Conservation (phyloP, 2,113 vertebrate species). For the Chloroceryle aenea region DNA sequence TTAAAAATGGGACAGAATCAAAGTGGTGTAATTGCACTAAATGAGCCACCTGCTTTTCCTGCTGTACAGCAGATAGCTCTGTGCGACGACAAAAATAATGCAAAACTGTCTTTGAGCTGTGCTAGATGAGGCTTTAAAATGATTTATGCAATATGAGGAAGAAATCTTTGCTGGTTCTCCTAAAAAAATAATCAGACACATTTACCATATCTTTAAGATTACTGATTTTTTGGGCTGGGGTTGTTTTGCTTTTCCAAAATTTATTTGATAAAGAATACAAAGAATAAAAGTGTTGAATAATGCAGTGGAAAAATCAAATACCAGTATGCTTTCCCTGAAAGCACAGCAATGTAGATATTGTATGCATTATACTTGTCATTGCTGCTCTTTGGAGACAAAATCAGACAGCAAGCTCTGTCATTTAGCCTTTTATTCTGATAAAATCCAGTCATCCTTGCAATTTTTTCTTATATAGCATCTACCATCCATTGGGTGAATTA, state of each 20-base stretch:
- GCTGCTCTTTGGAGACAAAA: not conserved
- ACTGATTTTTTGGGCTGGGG: not conserved
- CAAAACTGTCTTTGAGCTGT: not conserved
- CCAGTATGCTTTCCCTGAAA: not conserved
- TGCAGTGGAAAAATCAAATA: not conserved
- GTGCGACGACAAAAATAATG: not conserved
- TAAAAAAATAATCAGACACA: not conserved
- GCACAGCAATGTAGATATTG: not conserved
- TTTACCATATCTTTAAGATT: constrained; percentile 29
- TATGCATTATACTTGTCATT: not conserved
- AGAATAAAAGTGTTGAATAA: not conserved
- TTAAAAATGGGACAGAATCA: not conserved
- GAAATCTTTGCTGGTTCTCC: not conserved
- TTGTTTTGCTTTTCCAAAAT: not conserved
- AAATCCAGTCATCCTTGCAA: not conserved
- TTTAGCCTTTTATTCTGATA: not conserved
- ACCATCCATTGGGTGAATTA: not conserved
- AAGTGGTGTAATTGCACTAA: not conserved
- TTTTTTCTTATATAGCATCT: not conserved
- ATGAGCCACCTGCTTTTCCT: not conserved
- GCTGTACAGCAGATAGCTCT: not conserved
- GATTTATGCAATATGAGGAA: not conserved
- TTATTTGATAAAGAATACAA: not conserved
- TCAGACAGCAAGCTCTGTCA: not conserved
- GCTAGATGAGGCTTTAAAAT: not conserved